phyloP scores from a whole-genome alignment of 2,888 invertebrate genomes.

The Ceriagrion tenellum region DNA sequence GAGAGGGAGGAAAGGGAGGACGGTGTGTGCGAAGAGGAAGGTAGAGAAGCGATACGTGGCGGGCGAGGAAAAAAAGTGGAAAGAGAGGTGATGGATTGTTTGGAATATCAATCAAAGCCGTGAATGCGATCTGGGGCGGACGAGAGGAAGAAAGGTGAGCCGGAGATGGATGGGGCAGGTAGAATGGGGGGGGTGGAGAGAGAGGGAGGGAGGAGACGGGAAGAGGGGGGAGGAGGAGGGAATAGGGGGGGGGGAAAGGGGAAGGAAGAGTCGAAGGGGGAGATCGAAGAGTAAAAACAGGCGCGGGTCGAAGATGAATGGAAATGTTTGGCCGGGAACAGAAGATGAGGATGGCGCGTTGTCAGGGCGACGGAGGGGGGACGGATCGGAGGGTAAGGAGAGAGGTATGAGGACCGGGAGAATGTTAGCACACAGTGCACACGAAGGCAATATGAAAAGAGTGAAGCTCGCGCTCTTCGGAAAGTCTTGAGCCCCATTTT shows the following conservation, averaged over 20 bases:
- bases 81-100: neutral
- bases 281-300: conserved; percentile 10
- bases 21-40: neutral
- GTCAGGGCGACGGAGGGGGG: neutral
- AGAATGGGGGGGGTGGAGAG: neutral
- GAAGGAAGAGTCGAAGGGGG: neutral
- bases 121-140: neutral
- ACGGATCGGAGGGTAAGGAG: too few species aligned
- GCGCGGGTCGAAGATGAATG: neutral
- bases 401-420: neutral
- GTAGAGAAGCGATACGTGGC: neutral
- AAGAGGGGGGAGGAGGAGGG: too few species aligned
- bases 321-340: neutral
- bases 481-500: too few species aligned
- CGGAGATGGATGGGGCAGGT: neutral
- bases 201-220: too few species aligned
- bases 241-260: too few species aligned
- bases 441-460: too few species aligned
- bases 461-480: too few species aligned
- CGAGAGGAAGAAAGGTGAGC: neutral
- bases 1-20: neutral
- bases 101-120: conserved; percentile 18
- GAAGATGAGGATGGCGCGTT: neutral
- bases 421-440: neutral
- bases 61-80: neutral